Conservation (phyloP, 2,797 vertebrate species). For the Cottoperca gobio region DNA sequence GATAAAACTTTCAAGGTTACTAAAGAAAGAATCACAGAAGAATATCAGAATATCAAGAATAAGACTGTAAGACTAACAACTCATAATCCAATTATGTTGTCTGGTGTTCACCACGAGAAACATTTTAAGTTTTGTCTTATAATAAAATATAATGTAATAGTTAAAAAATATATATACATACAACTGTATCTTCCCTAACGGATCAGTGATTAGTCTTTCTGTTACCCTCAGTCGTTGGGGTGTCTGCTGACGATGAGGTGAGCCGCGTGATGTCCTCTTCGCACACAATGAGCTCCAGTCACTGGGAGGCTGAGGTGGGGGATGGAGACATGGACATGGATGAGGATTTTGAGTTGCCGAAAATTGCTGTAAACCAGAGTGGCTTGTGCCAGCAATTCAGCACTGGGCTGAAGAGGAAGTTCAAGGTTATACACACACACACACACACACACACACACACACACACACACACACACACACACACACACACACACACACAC, state of each 20-base stretch:
- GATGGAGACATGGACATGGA: constrained; percentile 60
- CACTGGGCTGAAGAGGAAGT: constrained; percentile 88
- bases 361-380: constrained; percentile 59
- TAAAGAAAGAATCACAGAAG: constrained; percentile 15
- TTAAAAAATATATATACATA: neutral
- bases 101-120: neutral
- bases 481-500: neutral
- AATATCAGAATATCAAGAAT: constrained; percentile 30
- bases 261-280: constrained; percentile 52
- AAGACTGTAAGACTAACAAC: constrained; percentile 10
- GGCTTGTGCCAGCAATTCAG: constrained; percentile 86
- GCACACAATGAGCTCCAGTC: constrained; percentile 56
- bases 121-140: too few species aligned
- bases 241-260: constrained; percentile 53
- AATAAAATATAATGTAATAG: neutral
- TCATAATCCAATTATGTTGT: constrained; percentile 28
- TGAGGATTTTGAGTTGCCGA: constrained; percentile 74
- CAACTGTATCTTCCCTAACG: too few species aligned
- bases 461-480: neutral
- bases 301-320: constrained; percentile 58
- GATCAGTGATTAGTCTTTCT: constrained; percentile 17
- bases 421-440: constrained; percentile 79
- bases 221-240: constrained; percentile 49
- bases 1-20: neutral
- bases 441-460: neutral